phyloP scores from a whole-genome alignment of 2,888 invertebrate species.

The Sarcophaga subvicina region DNA sequence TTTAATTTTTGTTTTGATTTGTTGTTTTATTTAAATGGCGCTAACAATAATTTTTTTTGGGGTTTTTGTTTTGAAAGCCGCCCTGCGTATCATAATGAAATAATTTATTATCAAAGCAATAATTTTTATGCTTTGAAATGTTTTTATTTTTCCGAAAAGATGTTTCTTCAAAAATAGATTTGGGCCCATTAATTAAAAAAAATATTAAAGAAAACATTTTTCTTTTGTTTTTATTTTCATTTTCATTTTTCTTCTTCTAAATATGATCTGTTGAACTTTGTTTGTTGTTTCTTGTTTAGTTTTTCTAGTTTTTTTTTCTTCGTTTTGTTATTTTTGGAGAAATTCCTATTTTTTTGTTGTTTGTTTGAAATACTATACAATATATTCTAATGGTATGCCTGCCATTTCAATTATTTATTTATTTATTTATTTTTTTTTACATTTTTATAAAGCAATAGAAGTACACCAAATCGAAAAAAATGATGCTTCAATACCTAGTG shows the following conservation, averaged over 20 bases:
- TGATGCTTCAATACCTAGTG: slow-evolving; percentile 3
- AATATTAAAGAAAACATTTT: slow-evolving; percentile 8
- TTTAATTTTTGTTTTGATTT: not conserved
- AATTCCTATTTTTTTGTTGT: not conserved
- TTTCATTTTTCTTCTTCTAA: slow-evolving; percentile 3
- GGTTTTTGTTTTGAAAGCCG: no score
- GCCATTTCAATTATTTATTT: slow-evolving; percentile 28
- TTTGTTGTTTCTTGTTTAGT: not conserved
- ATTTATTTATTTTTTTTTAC: slow-evolving; percentile 13
- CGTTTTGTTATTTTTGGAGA: not conserved
- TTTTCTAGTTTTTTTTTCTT: not conserved
- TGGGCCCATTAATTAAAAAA: slow-evolving; percentile 13
- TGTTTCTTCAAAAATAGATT: slow-evolving; percentile 4
- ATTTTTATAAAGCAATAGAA: not conserved
- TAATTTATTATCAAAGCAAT: no score
- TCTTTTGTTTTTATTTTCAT: not conserved
- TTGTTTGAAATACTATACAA: not conserved
- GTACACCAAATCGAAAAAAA: not conserved
- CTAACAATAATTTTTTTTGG: not conserved
- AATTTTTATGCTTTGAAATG: not conserved
- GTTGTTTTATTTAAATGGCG: slow-evolving; percentile 11
- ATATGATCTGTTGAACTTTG: not conserved
- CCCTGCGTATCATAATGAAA: no score
- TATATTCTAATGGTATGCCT: slow-evolving; percentile 1
- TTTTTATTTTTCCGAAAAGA: not conserved